These are phyloP conservation scores for Oscheius sp. DNA, from an alignment of 2,888 invertebrate genomes.

Conservation along the genomic window DNA sequence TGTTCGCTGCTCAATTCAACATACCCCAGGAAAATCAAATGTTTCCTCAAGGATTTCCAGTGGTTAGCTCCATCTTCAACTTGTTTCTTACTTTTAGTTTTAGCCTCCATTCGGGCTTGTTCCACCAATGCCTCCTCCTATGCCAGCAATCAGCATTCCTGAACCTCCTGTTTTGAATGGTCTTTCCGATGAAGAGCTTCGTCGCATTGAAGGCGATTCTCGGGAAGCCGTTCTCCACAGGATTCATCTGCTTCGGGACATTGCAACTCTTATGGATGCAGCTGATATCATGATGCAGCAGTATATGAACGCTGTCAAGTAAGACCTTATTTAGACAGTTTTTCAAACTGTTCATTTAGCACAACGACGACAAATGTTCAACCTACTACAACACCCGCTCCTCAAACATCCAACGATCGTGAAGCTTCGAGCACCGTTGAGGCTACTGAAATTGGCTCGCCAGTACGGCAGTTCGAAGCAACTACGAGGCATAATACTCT, in stretches of 20 bases:
- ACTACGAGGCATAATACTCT: not conserved
- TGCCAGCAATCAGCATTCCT: constrained; percentile 56
- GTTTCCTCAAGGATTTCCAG: not conserved
- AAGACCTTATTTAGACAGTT: not conserved
- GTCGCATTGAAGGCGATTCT: constrained; percentile 62
- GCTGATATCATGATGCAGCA: constrained; percentile 80
- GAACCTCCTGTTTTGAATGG: constrained; percentile 76
- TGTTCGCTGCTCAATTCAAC: not conserved
- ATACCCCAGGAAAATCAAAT: not conserved
- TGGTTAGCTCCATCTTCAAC: not conserved
- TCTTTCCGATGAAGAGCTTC: constrained; percentile 86
- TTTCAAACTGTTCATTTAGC: too few relatives aligned
- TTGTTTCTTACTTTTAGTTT: not conserved
- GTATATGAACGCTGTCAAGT: constrained; percentile 30
- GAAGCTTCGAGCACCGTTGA: not conserved
- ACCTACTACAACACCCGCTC: not conserved
- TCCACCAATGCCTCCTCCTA: constrained; percentile 12
- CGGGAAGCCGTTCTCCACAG: constrained; percentile 90
- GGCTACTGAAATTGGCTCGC: not conserved
- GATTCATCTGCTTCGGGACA: constrained; percentile 86
- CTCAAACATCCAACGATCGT: not conserved
- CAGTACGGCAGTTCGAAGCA: not conserved
- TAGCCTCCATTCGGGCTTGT: constrained; percentile 12
- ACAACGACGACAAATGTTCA: not conserved
- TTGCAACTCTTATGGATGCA: constrained; percentile 90